These are phyloP conservation scores for silkworm (Bombyx mori) DNA, from an alignment of 1,140 invertebrate species.

Conservation along the genomic window ASM3026992v2 NC_085117.1:10578501-10579000, in stretches of 20 bases:
- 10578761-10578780: slow-evolving; percentile 9
- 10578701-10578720: slow-evolving; percentile 36
- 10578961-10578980: slow-evolving; percentile 24
- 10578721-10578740: slow-evolving; percentile 38
- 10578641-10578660: slow-evolving; percentile 21
- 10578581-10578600: slow-evolving; percentile 34
- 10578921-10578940: slow-evolving; percentile 31
- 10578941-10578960: slow-evolving; percentile 47
- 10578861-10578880: slow-evolving; percentile 26
- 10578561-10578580: slow-evolving; percentile 16
- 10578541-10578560: slow-evolving; percentile 19
- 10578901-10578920: slow-evolving; percentile 28
- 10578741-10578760: slow-evolving; percentile 16
- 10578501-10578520: slow-evolving; percentile 28
- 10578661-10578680: slow-evolving; percentile 24
- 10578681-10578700: slow-evolving; percentile 13
- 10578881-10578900: slow-evolving; percentile 29
- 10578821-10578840: slow-evolving; percentile 50
- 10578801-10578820: slow-evolving; percentile 57
- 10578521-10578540: slow-evolving; percentile 24
- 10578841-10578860: slow-evolving; percentile 22
- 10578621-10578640: slow-evolving; percentile 24
- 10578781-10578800: slow-evolving; percentile 28
- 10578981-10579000: slow-evolving; percentile 26
- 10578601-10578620: slow-evolving; percentile 20